Evolutionary conservation across 2,113 vertebrate species (phyloP), one percentile per base, ranked within the genome.

Genomic region (Nycticorax nycticorax): DNA sequence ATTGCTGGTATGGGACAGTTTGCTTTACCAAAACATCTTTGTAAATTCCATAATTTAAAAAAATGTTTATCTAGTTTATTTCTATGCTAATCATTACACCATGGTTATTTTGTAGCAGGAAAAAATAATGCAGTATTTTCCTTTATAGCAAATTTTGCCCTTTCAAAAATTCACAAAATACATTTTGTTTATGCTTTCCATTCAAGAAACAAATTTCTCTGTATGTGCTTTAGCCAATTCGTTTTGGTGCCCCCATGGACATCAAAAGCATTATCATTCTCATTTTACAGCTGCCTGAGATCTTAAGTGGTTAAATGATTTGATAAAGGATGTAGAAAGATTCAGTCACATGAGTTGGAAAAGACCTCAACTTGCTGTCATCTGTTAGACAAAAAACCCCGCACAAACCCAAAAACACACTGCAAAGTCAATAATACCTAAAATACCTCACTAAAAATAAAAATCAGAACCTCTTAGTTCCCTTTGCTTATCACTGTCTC

Each of bases 371-470:
- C 8, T 88, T 85, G 45, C 39, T 19, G 30, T 92, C 93, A 95
- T 89, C 81, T 48, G 67, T 35, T 64, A 88, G 71, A 93, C 81
- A 85, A 91, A 75, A 89, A 83, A 86, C 35, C 3, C 10, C 57
- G 68, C 56, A 68, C 77, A 85, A 93, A 80, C 20, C 48, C 57
- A 57, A 93, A 96, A 89, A 69, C 47, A 78, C 56, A 53, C 82
- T 92, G 64, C 55, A 12, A 91, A 97, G 92, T 81, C 95, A 95
- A 52, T 71, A 79, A 87, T 74, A 92, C 68, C 82, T 83, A 84
- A 95, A 97, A 95, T 79, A 78, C 33, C 73, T 63, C 69, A 57
- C 94, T 97, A 94, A 92, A 96, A 96, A 96, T 94, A 96, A 94
- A 96, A 96, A 94, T 91, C 84, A 92, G 94, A 96, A 95, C 79